These are phyloP conservation scores for Gymnothorax reevesii DNA, from an alignment of 2,797 vertebrate genomes.

Conservation along the genomic window DNA sequence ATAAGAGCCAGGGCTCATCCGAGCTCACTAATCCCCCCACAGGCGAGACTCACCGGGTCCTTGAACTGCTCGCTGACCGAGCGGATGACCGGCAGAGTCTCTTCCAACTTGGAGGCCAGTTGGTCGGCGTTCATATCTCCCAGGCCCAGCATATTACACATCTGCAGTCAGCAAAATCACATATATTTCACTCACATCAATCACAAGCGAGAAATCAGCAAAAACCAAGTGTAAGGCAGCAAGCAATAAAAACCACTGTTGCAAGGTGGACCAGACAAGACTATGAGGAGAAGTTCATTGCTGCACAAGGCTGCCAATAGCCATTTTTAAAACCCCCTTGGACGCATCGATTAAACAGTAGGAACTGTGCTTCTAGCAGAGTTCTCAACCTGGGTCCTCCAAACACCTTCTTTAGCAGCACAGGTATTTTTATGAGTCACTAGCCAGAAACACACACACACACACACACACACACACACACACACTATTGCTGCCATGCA, in stretches of 20 bases:
- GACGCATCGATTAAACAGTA: not conserved
- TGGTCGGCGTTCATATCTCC: conserved; percentile 97
- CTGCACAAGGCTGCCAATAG: not conserved
- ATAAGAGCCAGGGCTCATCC: not conserved
- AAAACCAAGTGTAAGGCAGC: not conserved
- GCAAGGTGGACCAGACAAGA: not conserved
- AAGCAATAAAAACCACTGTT: not conserved
- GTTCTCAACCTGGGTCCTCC: not conserved
- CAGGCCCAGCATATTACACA: conserved; percentile 95
- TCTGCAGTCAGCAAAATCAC: conserved; percentile 63
- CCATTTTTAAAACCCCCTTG: not conserved
- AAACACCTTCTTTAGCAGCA: not conserved
- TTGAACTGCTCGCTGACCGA: conserved; percentile 97
- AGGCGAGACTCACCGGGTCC: conserved; percentile 81
- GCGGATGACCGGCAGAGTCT: conserved; percentile 92
- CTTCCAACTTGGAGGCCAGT: conserved; percentile 91
- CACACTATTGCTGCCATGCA: not conserved
- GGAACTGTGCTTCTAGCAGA: not conserved
- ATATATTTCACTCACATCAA: not conserved
- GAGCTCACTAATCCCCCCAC: not conserved
- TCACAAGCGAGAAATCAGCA: not conserved
- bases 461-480: not conserved
- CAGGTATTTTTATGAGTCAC: not conserved
- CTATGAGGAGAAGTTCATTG: not conserved
- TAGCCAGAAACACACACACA: not conserved